A percentile compares a stretch with the other conserved stretches of the same genome.
Conservation (phyloP, 2,888 invertebrate species). For the Chaitophorus viminalis region DNA sequence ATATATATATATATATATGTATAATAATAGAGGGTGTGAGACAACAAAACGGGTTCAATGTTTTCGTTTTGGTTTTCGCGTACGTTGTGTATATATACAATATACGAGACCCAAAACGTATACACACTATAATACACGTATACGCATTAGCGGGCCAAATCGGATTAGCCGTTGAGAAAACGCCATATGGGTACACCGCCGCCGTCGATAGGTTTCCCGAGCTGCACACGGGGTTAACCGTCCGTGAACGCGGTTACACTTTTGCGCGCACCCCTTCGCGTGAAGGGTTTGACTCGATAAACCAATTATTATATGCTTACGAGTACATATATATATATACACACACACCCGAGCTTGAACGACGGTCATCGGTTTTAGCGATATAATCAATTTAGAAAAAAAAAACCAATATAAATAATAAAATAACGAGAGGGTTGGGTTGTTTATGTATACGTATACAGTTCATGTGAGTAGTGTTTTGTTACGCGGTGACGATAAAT, state of each 20-base stretch:
- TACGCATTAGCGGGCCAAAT: slow-evolving; percentile 56
- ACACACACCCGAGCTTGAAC: background rate
- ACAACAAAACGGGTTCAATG: background rate
- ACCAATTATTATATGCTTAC: slow-evolving; percentile 59
- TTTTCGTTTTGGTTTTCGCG: slow-evolving; percentile 55
- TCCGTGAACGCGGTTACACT: slow-evolving; percentile 48
- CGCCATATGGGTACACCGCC: slow-evolving; percentile 59
- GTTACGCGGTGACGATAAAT: slow-evolving; percentile 38
- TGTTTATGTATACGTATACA: background rate
- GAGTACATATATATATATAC: background rate
- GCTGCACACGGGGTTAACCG: slow-evolving; percentile 44
- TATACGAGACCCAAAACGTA: slow-evolving; percentile 1
- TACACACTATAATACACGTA: background rate
- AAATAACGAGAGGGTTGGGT: slow-evolving; percentile 26
- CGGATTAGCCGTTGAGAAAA: slow-evolving; percentile 61
- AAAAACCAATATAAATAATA: slow-evolving; percentile 18
- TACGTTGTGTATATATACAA: background rate
- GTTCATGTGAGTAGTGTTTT: background rate
- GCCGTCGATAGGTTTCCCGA: background rate
- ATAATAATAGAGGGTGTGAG: background rate
- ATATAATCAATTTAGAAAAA: slow-evolving; percentile 50
- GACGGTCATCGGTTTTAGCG: slow-evolving; percentile 56
- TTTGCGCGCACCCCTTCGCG: slow-evolving; percentile 22
- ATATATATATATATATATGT: too few species aligned
- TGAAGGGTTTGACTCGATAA: slow-evolving; percentile 58